Evolutionary conservation across 2,888 invertebrate species (phyloP).

Genomic region (Trachelus stipa): DNA sequence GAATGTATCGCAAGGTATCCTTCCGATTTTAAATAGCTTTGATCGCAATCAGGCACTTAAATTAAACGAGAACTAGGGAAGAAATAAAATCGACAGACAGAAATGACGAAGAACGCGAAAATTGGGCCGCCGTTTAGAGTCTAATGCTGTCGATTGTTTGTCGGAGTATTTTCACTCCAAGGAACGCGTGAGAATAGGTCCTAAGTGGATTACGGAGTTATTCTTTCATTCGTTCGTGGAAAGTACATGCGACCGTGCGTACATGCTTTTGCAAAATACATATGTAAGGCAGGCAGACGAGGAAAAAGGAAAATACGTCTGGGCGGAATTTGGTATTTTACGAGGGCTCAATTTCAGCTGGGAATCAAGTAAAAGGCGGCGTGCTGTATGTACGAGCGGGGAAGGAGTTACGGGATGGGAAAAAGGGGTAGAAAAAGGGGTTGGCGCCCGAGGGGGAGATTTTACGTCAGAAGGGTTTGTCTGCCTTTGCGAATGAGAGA

Average conservation of each 20-base stretch:
- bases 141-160: too few species aligned
- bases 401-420: constrained; percentile 17
- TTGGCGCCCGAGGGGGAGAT: constrained; percentile 23
- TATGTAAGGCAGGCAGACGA: not conserved
- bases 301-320: not conserved
- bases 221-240: not conserved
- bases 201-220: not conserved
- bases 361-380: constrained; percentile 13
- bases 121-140: too few species aligned
- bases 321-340: not conserved
- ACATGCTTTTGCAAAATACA: not conserved
- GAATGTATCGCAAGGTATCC: not conserved
- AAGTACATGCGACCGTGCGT: not conserved
- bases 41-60: too few species aligned
- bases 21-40: not conserved
- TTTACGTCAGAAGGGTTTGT: constrained; percentile 1
- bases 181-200: too few species aligned
- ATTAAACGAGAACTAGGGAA: too few species aligned
- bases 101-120: too few species aligned
- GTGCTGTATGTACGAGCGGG: not conserved
- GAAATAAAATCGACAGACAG: too few species aligned
- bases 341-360: constrained; percentile 18
- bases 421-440: constrained; percentile 27
- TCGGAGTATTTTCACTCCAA: too few species aligned
- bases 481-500: not conserved